These are phyloP conservation scores for Halesus radiatus DNA, from an alignment of 1,140 invertebrate genomes.

Conservation along the genomic window DNA sequence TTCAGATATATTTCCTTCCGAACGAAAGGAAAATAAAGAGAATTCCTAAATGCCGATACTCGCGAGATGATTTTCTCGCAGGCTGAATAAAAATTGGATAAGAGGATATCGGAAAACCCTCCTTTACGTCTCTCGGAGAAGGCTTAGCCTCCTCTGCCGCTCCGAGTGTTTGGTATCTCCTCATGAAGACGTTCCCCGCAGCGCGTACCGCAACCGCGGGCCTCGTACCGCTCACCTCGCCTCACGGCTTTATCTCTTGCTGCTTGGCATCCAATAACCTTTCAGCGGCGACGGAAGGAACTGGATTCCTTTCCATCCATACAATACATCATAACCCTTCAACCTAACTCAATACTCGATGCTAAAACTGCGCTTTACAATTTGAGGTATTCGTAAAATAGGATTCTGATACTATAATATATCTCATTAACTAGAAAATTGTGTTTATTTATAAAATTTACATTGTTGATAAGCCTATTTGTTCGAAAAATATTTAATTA, in stretches of 20 bases:
- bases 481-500: too few relatives aligned
- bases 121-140: conserved; percentile 20
- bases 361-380: too few relatives aligned
- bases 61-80: conserved; percentile 46
- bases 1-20: conserved; percentile 41
- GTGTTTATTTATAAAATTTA: too few relatives aligned
- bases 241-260: background rate
- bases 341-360: too few relatives aligned
- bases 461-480: too few relatives aligned
- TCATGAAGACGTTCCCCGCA: background rate
- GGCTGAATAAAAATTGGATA: conserved; percentile 50
- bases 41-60: conserved; percentile 51
- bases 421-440: too few relatives aligned
- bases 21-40: conserved; percentile 47
- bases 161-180: background rate
- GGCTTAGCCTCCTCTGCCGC: conserved; percentile 14
- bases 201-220: too few relatives aligned
- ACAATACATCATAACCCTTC: background rate
- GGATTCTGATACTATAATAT: too few relatives aligned
- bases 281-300: background rate
- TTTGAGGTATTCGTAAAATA: too few relatives aligned
- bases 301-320: background rate
- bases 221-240: background rate
- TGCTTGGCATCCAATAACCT: conserved; percentile 33
- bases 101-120: conserved; percentile 46